Conservation (phyloP, 2,113 vertebrate genomes). For the Silurus asotus region DNA sequence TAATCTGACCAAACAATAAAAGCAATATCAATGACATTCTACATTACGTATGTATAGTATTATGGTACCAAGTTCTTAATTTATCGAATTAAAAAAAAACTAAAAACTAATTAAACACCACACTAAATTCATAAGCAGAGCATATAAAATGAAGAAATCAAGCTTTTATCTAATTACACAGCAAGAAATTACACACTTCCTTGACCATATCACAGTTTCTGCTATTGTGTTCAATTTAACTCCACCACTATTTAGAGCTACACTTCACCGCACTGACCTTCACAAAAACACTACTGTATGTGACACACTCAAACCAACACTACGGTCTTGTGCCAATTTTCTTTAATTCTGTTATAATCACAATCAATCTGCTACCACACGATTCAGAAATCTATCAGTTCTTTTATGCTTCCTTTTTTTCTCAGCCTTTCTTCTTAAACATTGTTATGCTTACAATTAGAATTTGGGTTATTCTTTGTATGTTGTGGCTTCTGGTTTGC, state of each 20-base stretch:
- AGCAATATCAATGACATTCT: background rate
- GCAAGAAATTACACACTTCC: background rate
- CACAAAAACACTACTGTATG: background rate
- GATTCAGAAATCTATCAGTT: background rate
- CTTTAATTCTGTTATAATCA: background rate
- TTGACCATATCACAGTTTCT: background rate
- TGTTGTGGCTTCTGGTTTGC: background rate
- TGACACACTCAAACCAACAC: background rate
- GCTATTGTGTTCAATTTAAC: background rate
- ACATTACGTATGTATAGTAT: background rate
- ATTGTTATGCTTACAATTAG: background rate
- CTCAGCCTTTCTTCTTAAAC: background rate
- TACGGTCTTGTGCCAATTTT: background rate
- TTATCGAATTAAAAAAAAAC: background rate
- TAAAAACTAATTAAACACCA: background rate
- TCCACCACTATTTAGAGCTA: background rate
- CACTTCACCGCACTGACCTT: background rate
- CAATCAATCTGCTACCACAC: background rate
- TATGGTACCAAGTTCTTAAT: background rate
- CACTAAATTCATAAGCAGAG: no score
- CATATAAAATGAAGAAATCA: background rate
- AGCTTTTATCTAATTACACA: background rate
- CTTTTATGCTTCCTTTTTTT: background rate
- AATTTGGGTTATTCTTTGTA: background rate
- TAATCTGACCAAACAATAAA: background rate